Evolutionary conservation across 2,888 invertebrate species (phyloP).

Genomic region (Ennomos quercinarius): DNA sequence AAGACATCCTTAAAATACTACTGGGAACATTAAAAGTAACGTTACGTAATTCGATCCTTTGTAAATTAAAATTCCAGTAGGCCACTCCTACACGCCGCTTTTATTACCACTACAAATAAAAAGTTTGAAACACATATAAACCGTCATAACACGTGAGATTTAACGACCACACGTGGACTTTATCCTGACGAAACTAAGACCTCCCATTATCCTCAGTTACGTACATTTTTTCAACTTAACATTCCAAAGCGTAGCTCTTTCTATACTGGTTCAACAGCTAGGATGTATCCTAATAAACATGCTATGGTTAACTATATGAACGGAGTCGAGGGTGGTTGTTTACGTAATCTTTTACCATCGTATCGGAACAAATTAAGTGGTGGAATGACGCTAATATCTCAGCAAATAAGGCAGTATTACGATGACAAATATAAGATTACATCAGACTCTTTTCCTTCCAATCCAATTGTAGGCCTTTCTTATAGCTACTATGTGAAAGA

Average conservation of each 20-base stretch:
- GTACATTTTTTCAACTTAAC: constrained; percentile 1
- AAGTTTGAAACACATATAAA: constrained; percentile 35
- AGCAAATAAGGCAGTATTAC: constrained; percentile 9
- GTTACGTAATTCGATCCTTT: constrained; percentile 33
- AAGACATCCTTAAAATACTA: constrained; percentile 26
- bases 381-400: constrained; percentile 9
- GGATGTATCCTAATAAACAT: constrained; percentile 27
- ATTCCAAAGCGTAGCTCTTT: not conserved
- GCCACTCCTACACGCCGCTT: constrained; percentile 40
- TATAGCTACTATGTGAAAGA: too few relatives aligned
- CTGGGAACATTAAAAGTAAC: constrained; percentile 24
- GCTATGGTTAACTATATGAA: constrained; percentile 24
- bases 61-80: constrained; percentile 37
- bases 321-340: constrained; percentile 19
- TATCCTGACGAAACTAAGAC: constrained; percentile 20
- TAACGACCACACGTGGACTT: constrained; percentile 31
- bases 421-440: constrained; percentile 1
- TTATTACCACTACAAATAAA: constrained; percentile 38
- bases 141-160: constrained; percentile 31
- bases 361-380: constrained; percentile 22
- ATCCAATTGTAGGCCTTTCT: too few relatives aligned
- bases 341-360: constrained; percentile 18
- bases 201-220: constrained; percentile 6
- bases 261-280: constrained; percentile 8
- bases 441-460: too few relatives aligned